Conservation (phyloP, 2,888 invertebrate genomes). For the Nycteola revayana region DNA sequence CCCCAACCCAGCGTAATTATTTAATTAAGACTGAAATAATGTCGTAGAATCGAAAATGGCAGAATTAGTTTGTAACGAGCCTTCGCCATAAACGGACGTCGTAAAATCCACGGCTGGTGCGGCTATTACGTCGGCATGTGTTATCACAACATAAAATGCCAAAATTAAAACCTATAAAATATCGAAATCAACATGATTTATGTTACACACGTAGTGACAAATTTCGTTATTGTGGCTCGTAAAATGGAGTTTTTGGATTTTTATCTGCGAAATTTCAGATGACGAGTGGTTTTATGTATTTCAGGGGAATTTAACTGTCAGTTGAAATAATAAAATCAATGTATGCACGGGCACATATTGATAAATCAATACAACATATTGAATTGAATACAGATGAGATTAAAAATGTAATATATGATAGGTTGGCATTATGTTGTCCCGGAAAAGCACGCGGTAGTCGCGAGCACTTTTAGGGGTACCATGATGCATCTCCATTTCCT, state of each 20-base stretch:
- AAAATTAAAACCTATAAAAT: slow-evolving; percentile 73
- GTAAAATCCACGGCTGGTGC: slow-evolving; percentile 53
- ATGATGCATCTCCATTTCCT: no score
- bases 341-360: neutral
- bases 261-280: slow-evolving; percentile 29
- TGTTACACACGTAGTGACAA: slow-evolving; percentile 48
- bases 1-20: no score
- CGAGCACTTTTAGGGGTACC: no score
- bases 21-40: no score
- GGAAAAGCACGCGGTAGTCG: no score
- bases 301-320: slow-evolving; percentile 21
- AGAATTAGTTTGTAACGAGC: slow-evolving; percentile 30
- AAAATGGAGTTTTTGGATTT: slow-evolving; percentile 42
- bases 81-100: slow-evolving; percentile 48
- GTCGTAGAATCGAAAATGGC: no score
- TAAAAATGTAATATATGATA: no score
- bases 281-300: slow-evolving; percentile 29
- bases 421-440: no score
- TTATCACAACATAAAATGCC: slow-evolving; percentile 74
- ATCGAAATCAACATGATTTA: slow-evolving; percentile 65
- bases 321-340: slow-evolving; percentile 14
- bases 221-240: slow-evolving; percentile 53
- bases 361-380: no score
- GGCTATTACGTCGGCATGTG: slow-evolving; percentile 64
- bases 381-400: no score